A percentile compares a stretch with the other conserved stretches of the same genome.
These are phyloP conservation scores for Colletes collaris DNA, from an alignment of 2,888 invertebrate genomes.

Conservation along the genomic window DNA sequence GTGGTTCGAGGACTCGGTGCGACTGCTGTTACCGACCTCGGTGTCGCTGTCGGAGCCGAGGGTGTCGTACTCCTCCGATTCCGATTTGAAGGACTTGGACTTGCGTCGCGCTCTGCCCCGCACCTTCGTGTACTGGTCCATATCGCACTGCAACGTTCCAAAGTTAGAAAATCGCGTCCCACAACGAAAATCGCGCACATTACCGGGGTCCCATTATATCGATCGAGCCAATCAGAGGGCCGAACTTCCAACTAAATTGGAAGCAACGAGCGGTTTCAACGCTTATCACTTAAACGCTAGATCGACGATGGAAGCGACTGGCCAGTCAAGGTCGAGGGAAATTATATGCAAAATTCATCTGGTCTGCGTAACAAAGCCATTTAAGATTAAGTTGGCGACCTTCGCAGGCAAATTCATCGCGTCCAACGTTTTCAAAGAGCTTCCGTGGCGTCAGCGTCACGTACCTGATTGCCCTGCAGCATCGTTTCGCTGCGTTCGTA, in stretches of 20 bases:
- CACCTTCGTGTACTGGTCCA: constrained; percentile 80
- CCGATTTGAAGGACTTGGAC: constrained; percentile 84
- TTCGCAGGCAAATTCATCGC: too few species aligned
- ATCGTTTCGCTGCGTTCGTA: constrained; percentile 81
- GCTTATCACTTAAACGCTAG: too few species aligned
- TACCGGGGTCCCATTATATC: background rate
- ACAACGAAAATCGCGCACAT: background rate
- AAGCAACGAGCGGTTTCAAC: too few species aligned
- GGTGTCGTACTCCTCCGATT: constrained; percentile 85
- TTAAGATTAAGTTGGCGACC: too few species aligned
- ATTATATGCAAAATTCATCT: too few species aligned
- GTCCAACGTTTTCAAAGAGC: too few species aligned
- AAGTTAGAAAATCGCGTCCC: background rate
- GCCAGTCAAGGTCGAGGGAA: too few species aligned
- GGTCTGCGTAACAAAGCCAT: too few species aligned
- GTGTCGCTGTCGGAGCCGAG: constrained; percentile 85
- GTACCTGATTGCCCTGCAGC: constrained; percentile 80
- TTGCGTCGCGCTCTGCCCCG: constrained; percentile 83
- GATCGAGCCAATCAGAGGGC: too few species aligned
- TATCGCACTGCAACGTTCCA: constrained; percentile 75
- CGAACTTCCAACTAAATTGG: too few species aligned
- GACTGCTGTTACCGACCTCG: constrained; percentile 83
- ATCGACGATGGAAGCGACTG: too few species aligned
- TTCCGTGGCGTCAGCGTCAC: too few species aligned
- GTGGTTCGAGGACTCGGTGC: constrained; percentile 84